A percentile compares a stretch with the other conserved stretches of the same genome.
These are phyloP conservation scores for Cryptops parisi DNA, from an alignment of 2,888 invertebrate species.

Conservation along the genomic window DNA sequence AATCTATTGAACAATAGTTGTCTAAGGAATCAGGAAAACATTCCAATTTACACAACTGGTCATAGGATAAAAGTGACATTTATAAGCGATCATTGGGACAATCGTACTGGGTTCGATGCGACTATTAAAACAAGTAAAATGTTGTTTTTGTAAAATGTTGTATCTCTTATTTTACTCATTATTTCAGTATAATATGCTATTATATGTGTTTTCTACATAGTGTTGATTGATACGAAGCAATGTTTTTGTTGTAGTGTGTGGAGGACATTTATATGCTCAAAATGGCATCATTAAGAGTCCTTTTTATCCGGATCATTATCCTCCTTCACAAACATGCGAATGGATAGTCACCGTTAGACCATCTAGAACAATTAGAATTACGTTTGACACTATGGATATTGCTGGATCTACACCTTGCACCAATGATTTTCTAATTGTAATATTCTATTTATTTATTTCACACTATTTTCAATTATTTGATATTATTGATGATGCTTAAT, in stretches of 20 bases:
- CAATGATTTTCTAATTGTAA: slow-evolving; percentile 38
- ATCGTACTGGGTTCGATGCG: slow-evolving; percentile 51
- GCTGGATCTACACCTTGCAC: slow-evolving; percentile 35
- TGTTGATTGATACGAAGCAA: slow-evolving; percentile 8
- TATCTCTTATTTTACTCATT: background rate
- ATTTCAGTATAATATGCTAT: no score
- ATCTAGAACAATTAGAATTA: slow-evolving; percentile 53
- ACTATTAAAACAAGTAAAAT: slow-evolving; percentile 31
- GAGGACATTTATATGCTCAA: slow-evolving; percentile 41
- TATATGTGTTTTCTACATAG: no score
- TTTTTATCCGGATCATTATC: slow-evolving; percentile 24
- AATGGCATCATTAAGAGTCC: slow-evolving; percentile 27
- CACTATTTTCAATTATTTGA: no score
- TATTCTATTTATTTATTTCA: slow-evolving; percentile 16
- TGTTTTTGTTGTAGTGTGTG: slow-evolving; percentile 44
- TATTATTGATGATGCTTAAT: no score
- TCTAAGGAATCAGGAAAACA: background rate
- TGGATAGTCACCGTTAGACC: slow-evolving; percentile 59
- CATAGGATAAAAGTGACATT: slow-evolving; percentile 48
- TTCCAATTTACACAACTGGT: background rate
- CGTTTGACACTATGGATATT: slow-evolving; percentile 47
- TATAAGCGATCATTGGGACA: slow-evolving; percentile 41
- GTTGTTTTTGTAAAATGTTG: background rate
- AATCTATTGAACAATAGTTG: background rate
- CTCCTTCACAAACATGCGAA: slow-evolving; percentile 39